Evolutionary conservation across 2,888 invertebrate genomes (phyloP).

Genomic region (Embidobia sp.): DNA sequence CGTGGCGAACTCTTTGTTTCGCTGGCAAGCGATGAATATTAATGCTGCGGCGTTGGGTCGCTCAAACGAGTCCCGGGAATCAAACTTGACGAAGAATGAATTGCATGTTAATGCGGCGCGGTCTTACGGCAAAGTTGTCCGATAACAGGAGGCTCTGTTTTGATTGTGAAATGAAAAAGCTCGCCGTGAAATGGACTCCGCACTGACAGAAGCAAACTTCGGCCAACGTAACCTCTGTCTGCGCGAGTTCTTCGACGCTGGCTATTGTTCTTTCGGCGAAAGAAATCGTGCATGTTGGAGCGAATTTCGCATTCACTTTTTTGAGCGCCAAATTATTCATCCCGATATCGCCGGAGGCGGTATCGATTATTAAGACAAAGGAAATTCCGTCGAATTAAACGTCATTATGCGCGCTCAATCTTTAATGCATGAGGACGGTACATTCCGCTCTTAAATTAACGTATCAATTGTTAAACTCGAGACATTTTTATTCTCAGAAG

Average conservation of each 20-base stretch:
- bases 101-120: slow-evolving; percentile 12
- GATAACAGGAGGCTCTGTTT: slow-evolving; percentile 33
- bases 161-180: slow-evolving; percentile 49
- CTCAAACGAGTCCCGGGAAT: too few species aligned
- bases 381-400: slow-evolving; percentile 16
- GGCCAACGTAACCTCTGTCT: slow-evolving; percentile 23
- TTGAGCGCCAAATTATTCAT: slow-evolving; percentile 45
- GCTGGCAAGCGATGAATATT: too few species aligned
- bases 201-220: slow-evolving; percentile 41
- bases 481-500: background rate
- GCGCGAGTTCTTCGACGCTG: slow-evolving; percentile 26
- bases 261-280: slow-evolving; percentile 45
- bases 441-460: background rate
- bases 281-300: slow-evolving; percentile 37
- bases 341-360: background rate
- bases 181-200: slow-evolving; percentile 26
- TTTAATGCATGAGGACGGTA: slow-evolving; percentile 3
- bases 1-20: too few species aligned
- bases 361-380: slow-evolving; percentile 31
- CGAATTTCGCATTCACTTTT: slow-evolving; percentile 42
- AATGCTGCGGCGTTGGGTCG: too few species aligned
- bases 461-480: slow-evolving; percentile 1
- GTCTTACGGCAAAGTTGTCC: slow-evolving; percentile 10
- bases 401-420: slow-evolving; percentile 17
- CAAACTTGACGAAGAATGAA: slow-evolving; percentile 26